Evolutionary conservation across 2,888 invertebrate genomes (phyloP), one percentile per base, ranked within the genome.

Genomic region (Drymonia ruficornis): DNA sequence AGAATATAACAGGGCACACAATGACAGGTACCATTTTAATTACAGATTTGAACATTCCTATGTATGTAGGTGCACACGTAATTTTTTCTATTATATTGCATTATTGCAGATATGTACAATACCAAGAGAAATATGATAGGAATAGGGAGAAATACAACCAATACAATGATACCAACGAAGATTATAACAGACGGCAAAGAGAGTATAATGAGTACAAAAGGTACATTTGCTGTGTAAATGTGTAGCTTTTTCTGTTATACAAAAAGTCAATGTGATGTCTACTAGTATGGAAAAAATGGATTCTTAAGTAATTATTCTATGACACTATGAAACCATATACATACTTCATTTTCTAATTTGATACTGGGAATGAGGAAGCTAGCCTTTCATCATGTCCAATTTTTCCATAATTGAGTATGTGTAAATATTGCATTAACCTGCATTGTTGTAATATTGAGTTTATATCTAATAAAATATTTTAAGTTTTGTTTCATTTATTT

Each of bases 131-230:
- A 72, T 81, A 74, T 79, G 78, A 84, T 61, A 83, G 77, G 67
- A 78, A 76, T 68, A 83, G 69, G 75, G 84, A 85, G 45, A 86
- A 79, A 70, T 83, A 75, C 75, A 68, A 68, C 49, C 81, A 81
- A 57, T 81, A 76, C 65, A 73, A 67, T 79, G 66, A 73, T 59
- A 36, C 72, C 44, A 76, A 73, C 78, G 80, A 80, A 65, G 83
- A 81, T 31, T 81, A 80, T 70, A 72, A 62, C 62, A 77, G 80
- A 58, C 76, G 83, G 59, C 85, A 77, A 60, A 83, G 74, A 67
- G 81, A 83, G 52, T 81, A 75, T 76, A 86, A 80, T 70, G 81
- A 86, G 56, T 83, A 77, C 63, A 89, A 82, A 79, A 89, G 88
- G 90, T 89, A 84, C 66, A 56, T 52, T 52, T 49, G 18, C 53